Evolutionary conservation across 2,113 vertebrate species (phyloP).

Genomic region (Charina bottae): DNA sequence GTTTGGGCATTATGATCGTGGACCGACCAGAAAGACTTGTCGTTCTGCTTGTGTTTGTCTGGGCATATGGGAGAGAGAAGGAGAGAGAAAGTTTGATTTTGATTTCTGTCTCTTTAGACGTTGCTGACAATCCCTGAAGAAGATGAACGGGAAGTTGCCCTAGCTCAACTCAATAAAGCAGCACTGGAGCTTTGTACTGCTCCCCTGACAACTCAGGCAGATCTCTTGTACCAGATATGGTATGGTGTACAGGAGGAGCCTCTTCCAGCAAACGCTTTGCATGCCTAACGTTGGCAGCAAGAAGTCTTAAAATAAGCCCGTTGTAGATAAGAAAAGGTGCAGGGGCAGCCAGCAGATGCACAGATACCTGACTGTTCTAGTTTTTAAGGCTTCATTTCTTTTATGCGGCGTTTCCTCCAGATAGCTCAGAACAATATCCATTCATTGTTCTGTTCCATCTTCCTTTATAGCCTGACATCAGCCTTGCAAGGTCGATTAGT

Average conservation of each 20-base stretch:
- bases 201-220: conserved; percentile 48
- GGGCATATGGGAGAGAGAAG: background rate
- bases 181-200: conserved; percentile 74
- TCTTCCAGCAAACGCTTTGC: background rate
- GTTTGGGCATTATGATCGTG: background rate
- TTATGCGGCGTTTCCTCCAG: background rate
- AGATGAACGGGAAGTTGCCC: conserved; percentile 69
- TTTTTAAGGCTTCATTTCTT: background rate
- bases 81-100: background rate
- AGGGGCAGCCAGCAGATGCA: background rate
- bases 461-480: too few species aligned
- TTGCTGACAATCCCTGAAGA: conserved; percentile 70
- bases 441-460: background rate
- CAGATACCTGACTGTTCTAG: background rate
- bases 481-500: background rate
- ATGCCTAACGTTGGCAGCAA: conserved; percentile 6
- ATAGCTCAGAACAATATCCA: background rate
- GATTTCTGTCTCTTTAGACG: conserved; percentile 69
- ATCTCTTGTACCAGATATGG: conserved; percentile 74
- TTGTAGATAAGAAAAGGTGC: background rate
- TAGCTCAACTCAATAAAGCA: conserved; percentile 77
- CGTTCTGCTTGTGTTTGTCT: background rate
- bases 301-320: background rate
- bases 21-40: background rate
- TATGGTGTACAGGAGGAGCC: conserved; percentile 47